Conservation (phyloP, 2,113 vertebrate genomes). For the Atractosteus spatula region DNA sequence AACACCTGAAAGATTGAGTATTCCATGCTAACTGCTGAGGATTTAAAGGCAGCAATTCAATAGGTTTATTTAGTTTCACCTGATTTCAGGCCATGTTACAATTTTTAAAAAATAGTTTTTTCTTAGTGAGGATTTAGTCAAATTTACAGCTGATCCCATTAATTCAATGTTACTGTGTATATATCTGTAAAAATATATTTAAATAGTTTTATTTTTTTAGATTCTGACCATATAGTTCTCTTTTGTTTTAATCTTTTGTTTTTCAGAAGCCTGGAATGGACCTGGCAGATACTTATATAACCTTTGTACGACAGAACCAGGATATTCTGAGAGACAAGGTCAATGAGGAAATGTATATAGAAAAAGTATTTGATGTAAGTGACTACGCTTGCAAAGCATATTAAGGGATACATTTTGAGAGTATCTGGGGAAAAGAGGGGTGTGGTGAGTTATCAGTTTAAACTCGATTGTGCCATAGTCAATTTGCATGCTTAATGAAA, state of each 20-base stretch:
- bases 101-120: too few species aligned
- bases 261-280: slow-evolving; percentile 93
- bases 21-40: too few species aligned
- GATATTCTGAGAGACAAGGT: slow-evolving; percentile 89
- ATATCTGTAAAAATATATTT: too few species aligned
- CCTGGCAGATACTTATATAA: slow-evolving; percentile 91
- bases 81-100: too few species aligned
- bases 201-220: too few species aligned
- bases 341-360: slow-evolving; percentile 87
- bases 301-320: slow-evolving; percentile 94
- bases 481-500: neutral
- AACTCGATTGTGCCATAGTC: neutral
- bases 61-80: too few species aligned
- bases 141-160: too few species aligned
- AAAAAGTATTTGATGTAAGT: slow-evolving; percentile 94
- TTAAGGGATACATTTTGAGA: neutral
- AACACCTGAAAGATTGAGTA: too few species aligned
- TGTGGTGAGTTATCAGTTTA: slow-evolving; percentile 24
- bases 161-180: too few species aligned
- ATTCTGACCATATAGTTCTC: neutral
- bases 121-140: too few species aligned
- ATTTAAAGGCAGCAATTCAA: too few species aligned
- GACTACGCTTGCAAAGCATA: slow-evolving; percentile 32
- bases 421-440: slow-evolving; percentile 12
- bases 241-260: slow-evolving; percentile 22